These are phyloP conservation scores for Arvicanthis niloticus DNA, from an alignment of 2,113 vertebrate genomes.

Conservation along the genomic window DNA sequence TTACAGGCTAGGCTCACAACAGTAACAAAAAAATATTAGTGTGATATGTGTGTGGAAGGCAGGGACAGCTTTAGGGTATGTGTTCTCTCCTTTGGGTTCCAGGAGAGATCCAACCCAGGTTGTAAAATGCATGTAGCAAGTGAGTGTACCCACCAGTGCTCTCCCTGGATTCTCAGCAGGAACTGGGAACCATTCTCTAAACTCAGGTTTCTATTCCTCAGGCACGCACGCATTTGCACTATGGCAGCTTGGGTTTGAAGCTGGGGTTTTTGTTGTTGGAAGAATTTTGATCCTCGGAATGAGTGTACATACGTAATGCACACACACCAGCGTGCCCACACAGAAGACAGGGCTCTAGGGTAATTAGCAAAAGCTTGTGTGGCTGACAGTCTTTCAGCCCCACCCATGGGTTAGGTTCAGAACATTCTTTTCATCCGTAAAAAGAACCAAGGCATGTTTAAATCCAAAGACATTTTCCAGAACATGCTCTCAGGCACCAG, in stretches of 20 bases:
- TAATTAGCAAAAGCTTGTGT: background rate
- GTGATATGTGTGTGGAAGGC: background rate
- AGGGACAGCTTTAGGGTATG: background rate
- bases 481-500: background rate
- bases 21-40: background rate
- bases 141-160: background rate
- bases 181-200: background rate
- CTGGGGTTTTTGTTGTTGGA: background rate
- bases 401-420: background rate
- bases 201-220: background rate
- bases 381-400: conserved; percentile 26
- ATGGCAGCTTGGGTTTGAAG: background rate
- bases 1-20: background rate
- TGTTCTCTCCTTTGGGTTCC: background rate
- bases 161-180: background rate
- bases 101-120: background rate
- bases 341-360: background rate
- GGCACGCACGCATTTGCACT: background rate
- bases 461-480: conserved; percentile 39
- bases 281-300: background rate
- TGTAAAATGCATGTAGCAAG: background rate
- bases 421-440: background rate
- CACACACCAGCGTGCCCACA: background rate
- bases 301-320: background rate
- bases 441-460: background rate